These are phyloP conservation scores for Drosophila truncata DNA, from an alignment of 1,140 invertebrate genomes.

Conservation along the genomic window DNA sequence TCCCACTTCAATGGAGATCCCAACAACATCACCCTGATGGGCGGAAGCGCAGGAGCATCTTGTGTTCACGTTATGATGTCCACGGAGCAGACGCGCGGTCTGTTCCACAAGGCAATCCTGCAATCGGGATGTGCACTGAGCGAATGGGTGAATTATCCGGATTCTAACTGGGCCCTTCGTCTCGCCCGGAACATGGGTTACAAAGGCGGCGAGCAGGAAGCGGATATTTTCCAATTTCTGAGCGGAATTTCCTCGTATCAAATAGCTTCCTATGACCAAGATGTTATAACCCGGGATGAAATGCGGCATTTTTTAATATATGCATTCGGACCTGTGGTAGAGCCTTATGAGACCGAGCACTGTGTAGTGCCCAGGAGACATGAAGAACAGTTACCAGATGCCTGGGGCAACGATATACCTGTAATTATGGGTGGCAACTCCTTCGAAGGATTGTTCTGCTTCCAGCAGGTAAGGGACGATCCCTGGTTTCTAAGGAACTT, in stretches of 20 bases:
- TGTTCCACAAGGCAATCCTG: conserved; percentile 84
- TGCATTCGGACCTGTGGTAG: conserved; percentile 66
- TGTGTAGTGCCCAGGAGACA: conserved; percentile 64
- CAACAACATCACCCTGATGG: conserved; percentile 81
- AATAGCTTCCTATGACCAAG: conserved; percentile 85
- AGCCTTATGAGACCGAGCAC: conserved; percentile 64
- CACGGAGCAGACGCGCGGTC: conserved; percentile 84
- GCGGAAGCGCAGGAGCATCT: conserved; percentile 85
- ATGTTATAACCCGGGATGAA: conserved; percentile 53
- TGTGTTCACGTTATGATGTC: conserved; percentile 86
- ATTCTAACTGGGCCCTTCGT: conserved; percentile 46
- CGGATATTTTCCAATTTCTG: neutral
- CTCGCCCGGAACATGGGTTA: neutral
- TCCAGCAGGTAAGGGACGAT: conserved; percentile 35
- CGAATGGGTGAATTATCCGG: conserved; percentile 74
- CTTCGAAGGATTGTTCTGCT: conserved; percentile 68
- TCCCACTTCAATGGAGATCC: conserved; percentile 81
- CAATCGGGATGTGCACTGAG: conserved; percentile 86
- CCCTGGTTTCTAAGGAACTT: conserved; percentile 51
- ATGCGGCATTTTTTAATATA: conserved; percentile 44
- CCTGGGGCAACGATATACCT: conserved; percentile 85
- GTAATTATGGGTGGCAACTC: conserved; percentile 84
- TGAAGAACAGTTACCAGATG: conserved; percentile 41
- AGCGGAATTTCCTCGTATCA: conserved; percentile 76
- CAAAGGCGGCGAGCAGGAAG: neutral